A percentile compares a stretch with the other conserved stretches of the same genome.
These are phyloP conservation scores for Lepus townsendii DNA, from an alignment of 2,797 vertebrate genomes.

Conservation along the genomic window DNA sequence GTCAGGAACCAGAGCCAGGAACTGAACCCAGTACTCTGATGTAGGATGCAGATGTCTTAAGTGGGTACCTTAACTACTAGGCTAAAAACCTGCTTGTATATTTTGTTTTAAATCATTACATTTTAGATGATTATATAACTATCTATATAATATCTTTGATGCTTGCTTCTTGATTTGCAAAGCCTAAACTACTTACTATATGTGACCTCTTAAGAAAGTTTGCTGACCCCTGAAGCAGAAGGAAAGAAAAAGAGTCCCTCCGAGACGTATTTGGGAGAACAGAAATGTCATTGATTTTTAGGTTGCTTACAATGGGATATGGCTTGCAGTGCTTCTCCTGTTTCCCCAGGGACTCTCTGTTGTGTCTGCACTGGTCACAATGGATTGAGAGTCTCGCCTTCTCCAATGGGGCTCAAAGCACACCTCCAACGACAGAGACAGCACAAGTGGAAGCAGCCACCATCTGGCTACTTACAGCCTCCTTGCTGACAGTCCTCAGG, in stretches of 20 bases:
- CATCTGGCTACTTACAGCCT: neutral
- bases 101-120: neutral
- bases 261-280: neutral
- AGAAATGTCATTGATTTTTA: neutral
- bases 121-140: neutral
- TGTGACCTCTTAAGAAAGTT: neutral
- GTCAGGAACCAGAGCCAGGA: no score
- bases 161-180: conserved; percentile 18
- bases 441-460: fast-evolving
- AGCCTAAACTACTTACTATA: neutral
- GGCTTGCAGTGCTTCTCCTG: fast-evolving
- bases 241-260: neutral
- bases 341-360: neutral
- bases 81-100: no score
- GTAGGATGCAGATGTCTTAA: no score
- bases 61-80: no score
- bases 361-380: neutral
- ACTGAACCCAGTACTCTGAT: no score
- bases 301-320: neutral
- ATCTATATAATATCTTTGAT: neutral
- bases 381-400: neutral
- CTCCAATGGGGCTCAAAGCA: neutral
- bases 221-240: neutral
- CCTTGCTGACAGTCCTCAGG: neutral
- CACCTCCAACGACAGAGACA: neutral